These are phyloP conservation scores for Holacanthella duospinosa DNA, from an alignment of 2,888 invertebrate genomes.

Conservation along the genomic window DNA sequence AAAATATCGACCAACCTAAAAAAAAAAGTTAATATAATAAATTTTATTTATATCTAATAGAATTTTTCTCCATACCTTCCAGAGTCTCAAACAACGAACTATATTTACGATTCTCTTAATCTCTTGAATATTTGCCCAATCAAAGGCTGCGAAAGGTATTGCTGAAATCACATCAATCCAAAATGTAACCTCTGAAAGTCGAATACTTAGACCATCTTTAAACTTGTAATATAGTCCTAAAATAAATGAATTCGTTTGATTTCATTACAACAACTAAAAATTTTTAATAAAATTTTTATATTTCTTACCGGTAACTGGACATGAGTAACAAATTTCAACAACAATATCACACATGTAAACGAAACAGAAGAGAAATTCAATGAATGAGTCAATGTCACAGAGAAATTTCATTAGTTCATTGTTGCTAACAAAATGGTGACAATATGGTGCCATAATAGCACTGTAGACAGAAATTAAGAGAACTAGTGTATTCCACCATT, in stretches of 20 bases:
- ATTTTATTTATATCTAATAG: neutral
- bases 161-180: slow-evolving; percentile 27
- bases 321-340: slow-evolving; percentile 28
- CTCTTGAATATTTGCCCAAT: slow-evolving; percentile 12
- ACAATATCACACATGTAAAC: slow-evolving; percentile 22
- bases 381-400: neutral
- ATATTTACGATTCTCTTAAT: neutral
- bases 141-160: slow-evolving; percentile 11
- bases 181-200: slow-evolving; percentile 14
- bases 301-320: slow-evolving; percentile 25
- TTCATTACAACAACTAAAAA: no score
- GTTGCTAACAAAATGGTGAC: slow-evolving; percentile 12
- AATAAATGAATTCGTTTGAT: no score
- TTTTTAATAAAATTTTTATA: no score
- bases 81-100: slow-evolving; percentile 18
- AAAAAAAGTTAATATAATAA: neutral
- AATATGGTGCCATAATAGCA: slow-evolving; percentile 24
- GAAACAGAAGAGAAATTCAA: neutral
- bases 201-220: slow-evolving; percentile 23
- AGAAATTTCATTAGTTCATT: neutral
- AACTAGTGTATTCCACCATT: slow-evolving; percentile 21
- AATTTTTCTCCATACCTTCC: slow-evolving; percentile 28
- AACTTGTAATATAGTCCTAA: slow-evolving; percentile 31
- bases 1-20: slow-evolving; percentile 26
- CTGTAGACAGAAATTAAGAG: slow-evolving; percentile 14